Percentiles rank a stretch among this genome's conserved stretches.
phyloP scores from a whole-genome alignment of 2,797 vertebrate genomes.

The Thalassophryne amazonica region DNA sequence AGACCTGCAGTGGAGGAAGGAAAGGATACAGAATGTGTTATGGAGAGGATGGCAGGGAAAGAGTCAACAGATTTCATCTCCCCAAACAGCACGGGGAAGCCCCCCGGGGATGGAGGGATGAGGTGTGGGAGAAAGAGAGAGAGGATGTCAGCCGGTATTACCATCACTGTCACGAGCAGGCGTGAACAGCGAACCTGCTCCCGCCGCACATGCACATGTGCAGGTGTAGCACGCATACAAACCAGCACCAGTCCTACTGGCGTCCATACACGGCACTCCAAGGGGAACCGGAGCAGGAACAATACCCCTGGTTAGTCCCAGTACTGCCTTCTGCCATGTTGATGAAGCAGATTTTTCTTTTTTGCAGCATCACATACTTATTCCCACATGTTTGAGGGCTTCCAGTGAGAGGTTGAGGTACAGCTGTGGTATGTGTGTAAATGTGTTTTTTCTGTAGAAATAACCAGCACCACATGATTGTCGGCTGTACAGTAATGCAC shows the following conservation, averaged over 20 bases:
- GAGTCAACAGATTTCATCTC: constrained; percentile 79
- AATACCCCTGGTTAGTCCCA: constrained; percentile 33
- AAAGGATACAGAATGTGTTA: constrained; percentile 61
- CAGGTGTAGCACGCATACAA: constrained; percentile 35
- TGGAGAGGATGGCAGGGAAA: constrained; percentile 63
- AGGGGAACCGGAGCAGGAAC: constrained; percentile 39
- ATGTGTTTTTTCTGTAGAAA: constrained; percentile 52
- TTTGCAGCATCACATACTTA: constrained; percentile 9
- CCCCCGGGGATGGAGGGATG: constrained; percentile 65
- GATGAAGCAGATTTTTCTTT: constrained; percentile 4
- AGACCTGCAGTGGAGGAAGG: constrained; percentile 52
- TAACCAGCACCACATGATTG: constrained; percentile 57
- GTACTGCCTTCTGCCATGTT: constrained; percentile 14
- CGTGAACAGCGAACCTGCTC: constrained; percentile 40
- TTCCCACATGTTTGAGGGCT: constrained; percentile 26
- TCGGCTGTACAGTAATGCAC: constrained; percentile 27
- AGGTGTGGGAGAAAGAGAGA: constrained; percentile 51
- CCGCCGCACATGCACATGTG: constrained; percentile 1
- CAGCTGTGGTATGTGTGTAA: not conserved
- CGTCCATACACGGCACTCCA: constrained; percentile 23
- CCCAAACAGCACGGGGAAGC: constrained; percentile 63
- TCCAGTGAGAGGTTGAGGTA: constrained; percentile 31
- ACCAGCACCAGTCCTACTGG: constrained; percentile 1
- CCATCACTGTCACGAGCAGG: constrained; percentile 74
- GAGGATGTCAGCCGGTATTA: constrained; percentile 77